Evolutionary conservation across 2,797 vertebrate genomes (phyloP).

Genomic region (Thunnus albacares): DNA sequence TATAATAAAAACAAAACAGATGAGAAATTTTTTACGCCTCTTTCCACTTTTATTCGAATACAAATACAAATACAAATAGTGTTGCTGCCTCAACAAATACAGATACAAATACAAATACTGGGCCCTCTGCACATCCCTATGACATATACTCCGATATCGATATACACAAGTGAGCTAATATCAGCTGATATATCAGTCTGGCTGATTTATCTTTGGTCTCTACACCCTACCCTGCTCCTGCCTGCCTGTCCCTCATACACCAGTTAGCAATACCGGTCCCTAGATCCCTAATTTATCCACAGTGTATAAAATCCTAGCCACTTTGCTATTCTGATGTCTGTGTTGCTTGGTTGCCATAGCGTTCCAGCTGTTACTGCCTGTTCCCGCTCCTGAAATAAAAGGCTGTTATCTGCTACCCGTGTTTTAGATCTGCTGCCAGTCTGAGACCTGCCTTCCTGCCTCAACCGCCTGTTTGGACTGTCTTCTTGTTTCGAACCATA

Average conservation of each 20-base stretch:
- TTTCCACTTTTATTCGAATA: too few species aligned
- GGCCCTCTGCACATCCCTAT: too few species aligned
- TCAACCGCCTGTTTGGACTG: background rate
- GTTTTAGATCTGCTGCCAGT: conserved; percentile 9
- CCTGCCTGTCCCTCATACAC: background rate
- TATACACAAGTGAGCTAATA: too few species aligned
- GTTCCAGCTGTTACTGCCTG: background rate
- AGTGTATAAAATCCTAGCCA: background rate
- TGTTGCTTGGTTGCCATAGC: background rate
- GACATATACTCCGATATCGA: too few species aligned
- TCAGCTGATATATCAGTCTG: too few species aligned
- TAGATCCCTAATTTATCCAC: background rate
- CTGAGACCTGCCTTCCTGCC: conserved; percentile 3
- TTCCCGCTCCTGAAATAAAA: background rate
- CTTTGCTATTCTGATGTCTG: background rate
- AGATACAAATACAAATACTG: too few species aligned
- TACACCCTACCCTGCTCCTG: background rate
- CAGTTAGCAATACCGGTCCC: background rate
- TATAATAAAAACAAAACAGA: too few species aligned
- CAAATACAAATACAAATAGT: too few species aligned
- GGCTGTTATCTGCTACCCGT: background rate
- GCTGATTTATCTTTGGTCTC: too few species aligned
- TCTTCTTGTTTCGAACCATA: conserved; percentile 13
- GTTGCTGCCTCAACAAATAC: too few species aligned
- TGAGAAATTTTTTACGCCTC: too few species aligned